Percentiles rank a stretch among this genome's conserved stretches.
phyloP scores from a whole-genome alignment of 2,797 vertebrate species.

The Prionace glauca region DNA sequence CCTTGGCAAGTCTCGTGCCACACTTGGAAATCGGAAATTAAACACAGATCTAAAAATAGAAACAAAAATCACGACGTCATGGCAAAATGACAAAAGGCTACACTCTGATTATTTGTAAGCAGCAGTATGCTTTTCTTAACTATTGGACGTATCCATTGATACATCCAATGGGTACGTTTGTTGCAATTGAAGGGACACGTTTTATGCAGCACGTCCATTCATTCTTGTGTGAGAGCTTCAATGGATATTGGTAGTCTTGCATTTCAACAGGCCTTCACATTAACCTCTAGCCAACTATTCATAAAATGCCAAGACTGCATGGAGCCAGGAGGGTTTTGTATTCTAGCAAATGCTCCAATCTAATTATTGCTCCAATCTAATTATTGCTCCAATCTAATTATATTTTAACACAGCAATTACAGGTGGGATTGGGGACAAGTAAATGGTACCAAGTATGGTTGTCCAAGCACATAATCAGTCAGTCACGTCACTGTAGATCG shows the following conservation, averaged over 20 bases:
- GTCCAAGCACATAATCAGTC: not conserved
- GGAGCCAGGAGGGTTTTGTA: not conserved
- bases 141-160: not conserved
- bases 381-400: conserved; percentile 8
- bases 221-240: not conserved
- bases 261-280: not conserved
- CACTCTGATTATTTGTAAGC: not conserved
- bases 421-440: not conserved
- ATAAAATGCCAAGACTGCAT: not conserved
- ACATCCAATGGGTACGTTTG: not conserved
- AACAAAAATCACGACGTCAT: not conserved
- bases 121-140: not conserved
- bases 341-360: not conserved
- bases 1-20: not conserved
- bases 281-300: not conserved
- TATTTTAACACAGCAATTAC: not conserved
- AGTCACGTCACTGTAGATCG: not conserved
- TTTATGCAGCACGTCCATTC: not conserved
- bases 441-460: not conserved
- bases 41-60: not conserved
- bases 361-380: not conserved
- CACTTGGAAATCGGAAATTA: not conserved
- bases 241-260: not conserved
- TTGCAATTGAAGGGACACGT: not conserved
- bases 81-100: not conserved